Conservation (phyloP, 2,797 vertebrate species). For the Amniataba percoides region DNA sequence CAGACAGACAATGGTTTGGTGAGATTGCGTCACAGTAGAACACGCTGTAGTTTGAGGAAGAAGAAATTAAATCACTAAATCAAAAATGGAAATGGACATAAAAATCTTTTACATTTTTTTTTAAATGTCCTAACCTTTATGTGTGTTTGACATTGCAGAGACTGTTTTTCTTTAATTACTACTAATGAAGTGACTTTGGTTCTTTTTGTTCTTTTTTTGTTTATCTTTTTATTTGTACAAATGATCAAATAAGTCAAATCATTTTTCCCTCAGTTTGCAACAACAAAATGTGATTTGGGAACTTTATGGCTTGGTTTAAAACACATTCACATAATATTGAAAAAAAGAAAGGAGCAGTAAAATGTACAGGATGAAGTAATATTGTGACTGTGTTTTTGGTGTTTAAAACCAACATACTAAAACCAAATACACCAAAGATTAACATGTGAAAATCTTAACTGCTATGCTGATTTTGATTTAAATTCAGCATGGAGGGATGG, state of each 20-base stretch:
- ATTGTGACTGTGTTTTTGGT: background rate
- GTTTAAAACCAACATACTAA: background rate
- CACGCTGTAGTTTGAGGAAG: background rate
- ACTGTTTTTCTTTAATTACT: background rate
- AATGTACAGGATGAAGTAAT: background rate
- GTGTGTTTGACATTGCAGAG: background rate
- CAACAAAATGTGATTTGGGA: background rate
- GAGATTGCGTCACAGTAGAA: background rate
- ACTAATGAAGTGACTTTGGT: background rate
- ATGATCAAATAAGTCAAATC: slow-evolving; percentile 2
- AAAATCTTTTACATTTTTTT: no score
- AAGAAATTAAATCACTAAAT: slow-evolving; percentile 5
- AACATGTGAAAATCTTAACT: no score
- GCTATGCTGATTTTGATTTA: no score
- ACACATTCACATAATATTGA: background rate
- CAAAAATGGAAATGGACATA: background rate
- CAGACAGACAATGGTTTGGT: slow-evolving; percentile 1
- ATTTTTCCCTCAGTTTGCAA: background rate
- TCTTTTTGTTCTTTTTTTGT: background rate
- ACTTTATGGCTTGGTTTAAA: background rate
- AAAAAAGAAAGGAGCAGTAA: no score
- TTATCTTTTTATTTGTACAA: background rate
- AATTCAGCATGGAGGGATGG: background rate
- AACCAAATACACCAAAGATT: background rate
- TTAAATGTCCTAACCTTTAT: background rate